These are phyloP conservation scores for Odontocolon sp. DNA, from an alignment of 2,888 invertebrate genomes.

Conservation along the genomic window DNA sequence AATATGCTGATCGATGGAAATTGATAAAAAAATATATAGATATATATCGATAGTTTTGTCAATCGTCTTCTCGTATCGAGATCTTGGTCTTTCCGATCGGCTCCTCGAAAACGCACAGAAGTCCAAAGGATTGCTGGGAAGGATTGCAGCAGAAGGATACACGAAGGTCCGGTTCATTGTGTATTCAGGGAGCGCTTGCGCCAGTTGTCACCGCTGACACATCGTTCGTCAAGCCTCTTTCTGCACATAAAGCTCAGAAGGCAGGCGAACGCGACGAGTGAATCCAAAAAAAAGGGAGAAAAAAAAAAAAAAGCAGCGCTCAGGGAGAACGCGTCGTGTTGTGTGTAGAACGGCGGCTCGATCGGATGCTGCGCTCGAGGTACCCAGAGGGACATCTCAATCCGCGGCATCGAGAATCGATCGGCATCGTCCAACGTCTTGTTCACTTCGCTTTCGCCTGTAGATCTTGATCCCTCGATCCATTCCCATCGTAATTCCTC, in stretches of 20 bases:
- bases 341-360: constrained; percentile 24
- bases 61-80: too few relatives aligned
- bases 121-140: too few relatives aligned
- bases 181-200: constrained; percentile 80
- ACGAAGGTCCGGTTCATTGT: constrained; percentile 72
- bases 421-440: constrained; percentile 66
- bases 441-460: constrained; percentile 60
- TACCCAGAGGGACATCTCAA: constrained; percentile 67
- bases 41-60: too few relatives aligned
- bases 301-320: constrained; percentile 30
- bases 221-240: constrained; percentile 80
- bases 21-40: too few relatives aligned
- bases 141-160: background rate
- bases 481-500: background rate
- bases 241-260: constrained; percentile 74
- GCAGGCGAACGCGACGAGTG: constrained; percentile 18
- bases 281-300: constrained; percentile 16
- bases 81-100: too few relatives aligned
- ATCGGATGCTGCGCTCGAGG: background rate
- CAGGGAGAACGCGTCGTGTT: constrained; percentile 70
- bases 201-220: constrained; percentile 81
- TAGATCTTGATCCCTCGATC: constrained; percentile 45
- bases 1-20: constrained; percentile 20
- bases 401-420: constrained; percentile 72
- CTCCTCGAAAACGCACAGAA: too few relatives aligned